phyloP scores from a whole-genome alignment of 2,113 vertebrate genomes.

The Albula goreensis region DNA sequence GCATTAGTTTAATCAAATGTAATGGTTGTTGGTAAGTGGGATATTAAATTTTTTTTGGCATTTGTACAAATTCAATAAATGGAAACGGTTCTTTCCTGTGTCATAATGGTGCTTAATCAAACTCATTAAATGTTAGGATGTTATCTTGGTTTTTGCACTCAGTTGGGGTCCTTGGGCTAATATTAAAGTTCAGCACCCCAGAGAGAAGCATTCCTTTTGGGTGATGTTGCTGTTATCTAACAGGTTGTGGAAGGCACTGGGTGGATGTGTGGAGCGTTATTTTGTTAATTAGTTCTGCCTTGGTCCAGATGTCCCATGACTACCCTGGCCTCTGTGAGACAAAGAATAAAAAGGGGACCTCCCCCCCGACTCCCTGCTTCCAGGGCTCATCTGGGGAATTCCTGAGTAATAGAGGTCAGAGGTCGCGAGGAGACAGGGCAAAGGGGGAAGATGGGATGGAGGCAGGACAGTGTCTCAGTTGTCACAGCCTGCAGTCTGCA shows the following conservation, averaged over 20 bases:
- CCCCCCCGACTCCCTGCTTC: constrained; percentile 74
- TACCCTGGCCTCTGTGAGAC: constrained; percentile 79
- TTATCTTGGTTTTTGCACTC: background rate
- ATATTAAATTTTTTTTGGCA: no score
- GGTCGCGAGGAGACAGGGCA: constrained; percentile 63
- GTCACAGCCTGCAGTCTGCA: constrained; percentile 7
- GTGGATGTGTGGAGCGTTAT: constrained; percentile 32
- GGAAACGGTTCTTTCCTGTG: no score
- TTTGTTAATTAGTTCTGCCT: constrained; percentile 59
- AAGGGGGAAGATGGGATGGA: constrained; percentile 54
- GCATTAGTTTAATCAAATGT: no score
- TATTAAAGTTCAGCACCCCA: background rate
- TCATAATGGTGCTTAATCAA: no score
- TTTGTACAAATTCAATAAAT: no score
- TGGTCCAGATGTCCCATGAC: constrained; percentile 69
- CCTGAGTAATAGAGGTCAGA: constrained; percentile 82
- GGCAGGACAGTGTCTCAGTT: constrained; percentile 45
- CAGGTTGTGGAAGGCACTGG: constrained; percentile 36
- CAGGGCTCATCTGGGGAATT: constrained; percentile 72
- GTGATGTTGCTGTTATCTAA: background rate
- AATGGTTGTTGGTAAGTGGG: no score
- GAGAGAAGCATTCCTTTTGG: background rate
- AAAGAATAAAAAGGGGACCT: constrained; percentile 77
- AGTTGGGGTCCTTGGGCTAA: background rate
- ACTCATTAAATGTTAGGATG: no score